phyloP scores from a whole-genome alignment of 2,797 vertebrate species.

The Numenius phaeopus region DNA sequence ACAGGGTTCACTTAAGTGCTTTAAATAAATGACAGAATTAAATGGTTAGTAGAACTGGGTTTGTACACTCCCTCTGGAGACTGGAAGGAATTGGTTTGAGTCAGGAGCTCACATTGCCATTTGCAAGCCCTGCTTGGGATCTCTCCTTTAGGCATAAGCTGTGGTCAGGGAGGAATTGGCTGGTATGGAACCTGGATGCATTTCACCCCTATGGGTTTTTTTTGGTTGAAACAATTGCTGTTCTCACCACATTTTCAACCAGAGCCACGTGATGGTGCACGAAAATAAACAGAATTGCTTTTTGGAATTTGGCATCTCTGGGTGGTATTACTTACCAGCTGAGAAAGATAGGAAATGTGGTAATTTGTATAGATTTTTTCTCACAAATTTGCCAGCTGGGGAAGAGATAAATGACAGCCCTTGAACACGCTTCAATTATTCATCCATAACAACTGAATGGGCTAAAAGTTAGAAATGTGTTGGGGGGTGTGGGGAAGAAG shows the following conservation, averaged over 20 bases:
- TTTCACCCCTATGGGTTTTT: not conserved
- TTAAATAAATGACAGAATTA: not conserved
- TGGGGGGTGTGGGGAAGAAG: not conserved
- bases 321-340: not conserved
- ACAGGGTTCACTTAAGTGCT: not conserved
- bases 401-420: not conserved
- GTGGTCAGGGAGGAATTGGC: not conserved
- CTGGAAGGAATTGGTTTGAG: not conserved
- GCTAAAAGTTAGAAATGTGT: not conserved
- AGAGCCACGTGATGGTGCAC: not conserved
- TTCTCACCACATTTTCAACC: not conserved
- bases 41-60: not conserved
- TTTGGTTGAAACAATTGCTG: not conserved
- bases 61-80: not conserved
- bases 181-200: not conserved
- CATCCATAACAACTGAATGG: not conserved
- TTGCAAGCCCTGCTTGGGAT: not conserved
- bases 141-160: not conserved
- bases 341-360: not conserved
- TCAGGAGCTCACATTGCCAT: not conserved
- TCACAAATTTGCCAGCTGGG: not conserved
- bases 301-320: not conserved
- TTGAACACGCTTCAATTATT: not conserved
- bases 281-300: not conserved
- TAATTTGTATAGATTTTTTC: not conserved